Conservation (phyloP, 2,888 invertebrate species). For the Nysson spinosus region DNA sequence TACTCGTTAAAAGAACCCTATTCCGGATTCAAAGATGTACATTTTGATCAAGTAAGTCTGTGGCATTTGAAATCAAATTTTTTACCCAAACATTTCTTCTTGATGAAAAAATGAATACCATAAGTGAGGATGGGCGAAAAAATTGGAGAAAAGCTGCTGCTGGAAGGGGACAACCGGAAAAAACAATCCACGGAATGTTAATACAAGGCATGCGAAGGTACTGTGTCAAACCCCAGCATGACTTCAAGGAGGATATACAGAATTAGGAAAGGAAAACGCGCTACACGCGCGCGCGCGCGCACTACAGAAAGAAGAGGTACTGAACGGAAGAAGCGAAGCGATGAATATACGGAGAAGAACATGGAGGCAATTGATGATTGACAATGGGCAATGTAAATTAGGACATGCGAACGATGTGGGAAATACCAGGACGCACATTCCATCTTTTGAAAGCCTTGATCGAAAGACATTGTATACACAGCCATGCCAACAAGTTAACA, state of each 20-base stretch:
- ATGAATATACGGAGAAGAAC: conserved; percentile 28
- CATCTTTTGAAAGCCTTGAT: conserved; percentile 34
- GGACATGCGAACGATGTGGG: conserved; percentile 58
- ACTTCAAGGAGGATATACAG: conserved; percentile 17
- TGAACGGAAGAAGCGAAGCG: conserved; percentile 32
- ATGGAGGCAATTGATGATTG: conserved; percentile 28
- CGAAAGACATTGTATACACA: conserved; percentile 2
- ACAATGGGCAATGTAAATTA: conserved; percentile 29
- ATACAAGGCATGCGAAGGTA: conserved; percentile 34
- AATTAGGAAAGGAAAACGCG: conserved; percentile 27
- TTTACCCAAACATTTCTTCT: conserved; percentile 21
- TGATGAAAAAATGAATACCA: conserved; percentile 20
- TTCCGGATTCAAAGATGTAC: conserved; percentile 70
- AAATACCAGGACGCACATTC: conserved; percentile 68
- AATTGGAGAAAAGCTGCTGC: conserved; percentile 5
- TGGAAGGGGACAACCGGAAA: conserved; percentile 2
- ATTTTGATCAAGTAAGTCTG: conserved; percentile 77
- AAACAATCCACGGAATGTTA: conserved; percentile 28
- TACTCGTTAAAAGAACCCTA: conserved; percentile 50
- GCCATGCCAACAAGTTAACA: conserved; percentile 34
- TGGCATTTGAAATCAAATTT: conserved; percentile 61
- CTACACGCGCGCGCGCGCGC: conserved; percentile 13
- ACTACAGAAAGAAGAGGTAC: conserved; percentile 34
- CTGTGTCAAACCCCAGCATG: too few species aligned
- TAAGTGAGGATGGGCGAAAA: conserved; percentile 10